phyloP scores from a whole-genome alignment of 2,797 vertebrate species.

The Glyptemys insculpta region DNA sequence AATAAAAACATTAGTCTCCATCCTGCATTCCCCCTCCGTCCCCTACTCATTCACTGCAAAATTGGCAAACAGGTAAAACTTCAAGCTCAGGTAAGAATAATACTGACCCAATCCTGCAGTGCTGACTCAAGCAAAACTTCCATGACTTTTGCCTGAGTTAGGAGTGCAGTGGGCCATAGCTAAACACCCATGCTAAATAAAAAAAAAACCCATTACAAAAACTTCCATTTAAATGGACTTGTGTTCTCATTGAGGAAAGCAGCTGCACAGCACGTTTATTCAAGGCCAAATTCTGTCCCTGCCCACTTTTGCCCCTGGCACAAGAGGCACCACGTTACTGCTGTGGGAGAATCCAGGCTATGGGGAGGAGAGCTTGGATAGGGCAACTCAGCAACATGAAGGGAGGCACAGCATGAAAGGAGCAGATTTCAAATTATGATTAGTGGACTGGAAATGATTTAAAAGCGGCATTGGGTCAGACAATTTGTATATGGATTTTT shows the following conservation, averaged over 20 bases:
- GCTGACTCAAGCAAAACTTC: background rate
- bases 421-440: constrained; percentile 11
- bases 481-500: background rate
- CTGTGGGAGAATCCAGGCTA: background rate
- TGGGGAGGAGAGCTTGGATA: background rate
- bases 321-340: background rate
- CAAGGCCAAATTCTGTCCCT: background rate
- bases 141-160: background rate
- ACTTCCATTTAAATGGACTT: background rate
- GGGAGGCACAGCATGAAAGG: constrained; percentile 5
- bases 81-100: background rate
- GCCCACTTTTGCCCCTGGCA: background rate
- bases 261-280: constrained; percentile 22
- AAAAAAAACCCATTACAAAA: background rate
- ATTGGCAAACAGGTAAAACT: background rate
- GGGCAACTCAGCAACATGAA: constrained; percentile 22
- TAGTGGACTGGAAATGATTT: constrained; percentile 51
- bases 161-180: background rate
- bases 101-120: background rate
- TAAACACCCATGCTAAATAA: background rate
- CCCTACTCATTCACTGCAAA: background rate
- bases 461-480: background rate
- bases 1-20: background rate
- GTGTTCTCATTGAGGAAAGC: background rate
- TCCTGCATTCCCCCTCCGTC: background rate